Evolutionary conservation across 2,888 invertebrate genomes (phyloP).

Genomic region (Bruchidius siliquastri): DNA sequence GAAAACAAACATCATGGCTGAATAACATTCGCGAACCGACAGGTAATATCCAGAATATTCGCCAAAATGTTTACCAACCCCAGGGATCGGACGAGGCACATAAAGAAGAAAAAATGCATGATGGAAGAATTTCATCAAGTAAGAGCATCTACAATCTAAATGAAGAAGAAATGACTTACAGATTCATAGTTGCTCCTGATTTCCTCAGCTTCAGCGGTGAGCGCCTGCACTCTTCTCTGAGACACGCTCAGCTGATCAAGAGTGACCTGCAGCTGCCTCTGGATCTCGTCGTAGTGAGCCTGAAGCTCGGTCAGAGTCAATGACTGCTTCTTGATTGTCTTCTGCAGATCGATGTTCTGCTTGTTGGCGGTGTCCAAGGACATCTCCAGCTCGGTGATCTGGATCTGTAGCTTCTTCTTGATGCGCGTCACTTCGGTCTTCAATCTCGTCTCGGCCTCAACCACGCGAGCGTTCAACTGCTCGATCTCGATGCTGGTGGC

Average conservation of each 20-base stretch:
- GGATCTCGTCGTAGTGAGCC: conserved; percentile 93
- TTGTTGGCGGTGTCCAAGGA: conserved; percentile 97
- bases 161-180: conserved; percentile 46
- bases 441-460: conserved; percentile 92
- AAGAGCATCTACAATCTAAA: too few relatives aligned
- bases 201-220: conserved; percentile 95
- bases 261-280: conserved; percentile 92
- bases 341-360: conserved; percentile 94
- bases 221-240: conserved; percentile 83
- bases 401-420: conserved; percentile 98
- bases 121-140: too few relatives aligned
- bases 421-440: conserved; percentile 94
- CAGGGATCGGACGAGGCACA: too few relatives aligned
- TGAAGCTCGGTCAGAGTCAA: conserved; percentile 87
- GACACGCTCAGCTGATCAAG: conserved; percentile 89
- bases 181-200: conserved; percentile 85
- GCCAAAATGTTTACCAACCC: too few relatives aligned
- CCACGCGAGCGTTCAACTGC: conserved; percentile 89
- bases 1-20: too few relatives aligned
- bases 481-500: conserved; percentile 98
- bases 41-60: too few relatives aligned
- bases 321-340: conserved; percentile 96
- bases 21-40: too few relatives aligned
- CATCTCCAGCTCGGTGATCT: conserved; percentile 94
- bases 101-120: too few relatives aligned